These are phyloP conservation scores for Megaceryle alcyon DNA, from an alignment of 2,797 vertebrate genomes.

Conservation along the genomic window DNA sequence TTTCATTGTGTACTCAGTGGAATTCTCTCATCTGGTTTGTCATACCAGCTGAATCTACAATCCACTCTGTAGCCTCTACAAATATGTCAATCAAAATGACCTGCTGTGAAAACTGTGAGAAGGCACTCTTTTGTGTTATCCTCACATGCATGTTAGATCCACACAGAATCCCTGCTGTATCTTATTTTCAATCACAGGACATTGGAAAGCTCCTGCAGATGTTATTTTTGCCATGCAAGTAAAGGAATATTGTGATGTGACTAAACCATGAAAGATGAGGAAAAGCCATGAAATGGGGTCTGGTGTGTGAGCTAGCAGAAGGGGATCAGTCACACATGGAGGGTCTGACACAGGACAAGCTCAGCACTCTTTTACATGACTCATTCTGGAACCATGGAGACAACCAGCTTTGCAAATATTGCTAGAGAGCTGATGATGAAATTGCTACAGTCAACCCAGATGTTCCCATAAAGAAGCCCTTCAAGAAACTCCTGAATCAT, in stretches of 20 bases:
- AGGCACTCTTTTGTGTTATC: slow-evolving; percentile 55
- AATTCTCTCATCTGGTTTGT: slow-evolving; percentile 74
- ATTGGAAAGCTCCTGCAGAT: slow-evolving; percentile 61
- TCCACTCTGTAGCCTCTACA: slow-evolving; percentile 55
- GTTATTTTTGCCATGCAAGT: slow-evolving; percentile 62
- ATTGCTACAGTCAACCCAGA: slow-evolving; percentile 16
- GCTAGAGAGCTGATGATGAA: not conserved
- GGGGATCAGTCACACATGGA: slow-evolving; percentile 46
- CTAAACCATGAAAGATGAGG: slow-evolving; percentile 68
- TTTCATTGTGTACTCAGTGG: slow-evolving; percentile 18
- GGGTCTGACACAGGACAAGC: slow-evolving; percentile 25
- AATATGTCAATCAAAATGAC: slow-evolving; percentile 74
- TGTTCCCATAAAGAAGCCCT: slow-evolving; percentile 34
- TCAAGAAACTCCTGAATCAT: slow-evolving; percentile 43
- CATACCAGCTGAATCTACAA: slow-evolving; percentile 77
- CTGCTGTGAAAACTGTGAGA: slow-evolving; percentile 73
- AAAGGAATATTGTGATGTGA: slow-evolving; percentile 63
- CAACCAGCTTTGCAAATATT: slow-evolving; percentile 47
- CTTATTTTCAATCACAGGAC: slow-evolving; percentile 57
- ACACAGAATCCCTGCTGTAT: slow-evolving; percentile 56
- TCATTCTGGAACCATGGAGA: slow-evolving; percentile 12
- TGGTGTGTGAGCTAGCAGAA: slow-evolving; percentile 36
- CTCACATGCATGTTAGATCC: slow-evolving; percentile 50
- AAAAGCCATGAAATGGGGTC: slow-evolving; percentile 67
- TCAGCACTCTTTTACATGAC: slow-evolving; percentile 17